These are phyloP conservation scores for Dryobotodes eremita DNA, from an alignment of 2,888 invertebrate genomes.

Conservation along the genomic window DNA sequence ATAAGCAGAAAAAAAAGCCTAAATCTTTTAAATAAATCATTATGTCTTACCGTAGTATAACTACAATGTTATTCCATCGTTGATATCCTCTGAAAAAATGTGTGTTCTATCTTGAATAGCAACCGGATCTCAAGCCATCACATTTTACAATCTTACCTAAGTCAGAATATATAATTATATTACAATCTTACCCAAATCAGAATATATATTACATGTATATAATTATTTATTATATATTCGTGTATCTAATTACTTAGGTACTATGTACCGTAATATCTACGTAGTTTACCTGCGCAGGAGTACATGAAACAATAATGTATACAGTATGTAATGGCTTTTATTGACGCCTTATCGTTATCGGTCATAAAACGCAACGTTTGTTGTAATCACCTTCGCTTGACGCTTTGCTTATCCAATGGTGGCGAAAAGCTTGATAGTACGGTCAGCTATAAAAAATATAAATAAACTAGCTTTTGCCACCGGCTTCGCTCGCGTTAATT, in stretches of 20 bases:
- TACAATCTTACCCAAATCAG: too few species aligned
- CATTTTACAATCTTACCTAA: not conserved
- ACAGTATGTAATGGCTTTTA: conserved; percentile 3
- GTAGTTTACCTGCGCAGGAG: not conserved
- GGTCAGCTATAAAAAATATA: not conserved
- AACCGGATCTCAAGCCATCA: conserved; percentile 7
- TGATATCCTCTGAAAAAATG: conserved; percentile 23
- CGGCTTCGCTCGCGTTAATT: too few species aligned
- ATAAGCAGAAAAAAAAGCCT: not conserved
- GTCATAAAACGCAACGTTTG: conserved; percentile 2
- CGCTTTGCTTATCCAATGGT: not conserved
- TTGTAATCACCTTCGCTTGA: not conserved
- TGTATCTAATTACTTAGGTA: not conserved
- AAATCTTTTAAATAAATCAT: not conserved
- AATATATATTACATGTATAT: too few species aligned
- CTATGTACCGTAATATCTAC: not conserved
- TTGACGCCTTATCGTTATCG: conserved; percentile 13
- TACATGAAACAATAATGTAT: conserved; percentile 18
- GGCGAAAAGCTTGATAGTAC: not conserved
- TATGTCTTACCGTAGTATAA: not conserved
- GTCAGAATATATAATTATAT: too few species aligned
- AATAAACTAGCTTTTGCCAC: too few species aligned
- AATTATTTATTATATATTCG: too few species aligned
- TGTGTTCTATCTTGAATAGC: conserved; percentile 17
- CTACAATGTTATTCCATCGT: not conserved